These are phyloP conservation scores for Aphelocoma coerulescens DNA, from an alignment of 2,113 vertebrate species.

Conservation along the genomic window DNA sequence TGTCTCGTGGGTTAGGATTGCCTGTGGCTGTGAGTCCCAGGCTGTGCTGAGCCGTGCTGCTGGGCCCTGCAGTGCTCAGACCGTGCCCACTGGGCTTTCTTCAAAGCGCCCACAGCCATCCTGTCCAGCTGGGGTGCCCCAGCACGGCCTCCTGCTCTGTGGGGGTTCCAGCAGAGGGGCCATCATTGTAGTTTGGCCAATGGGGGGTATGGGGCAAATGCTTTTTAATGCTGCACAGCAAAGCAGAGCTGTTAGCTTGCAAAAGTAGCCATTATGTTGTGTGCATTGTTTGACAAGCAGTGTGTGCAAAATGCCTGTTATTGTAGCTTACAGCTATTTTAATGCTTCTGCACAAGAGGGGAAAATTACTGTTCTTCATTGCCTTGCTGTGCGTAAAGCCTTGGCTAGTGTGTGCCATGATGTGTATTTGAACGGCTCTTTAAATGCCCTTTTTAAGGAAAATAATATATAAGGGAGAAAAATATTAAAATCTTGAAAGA, in stretches of 20 bases:
- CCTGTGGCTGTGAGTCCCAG: background rate
- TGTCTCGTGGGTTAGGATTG: background rate
- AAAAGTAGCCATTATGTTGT: background rate
- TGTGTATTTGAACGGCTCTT: background rate
- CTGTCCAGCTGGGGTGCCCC: background rate
- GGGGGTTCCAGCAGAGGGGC: background rate
- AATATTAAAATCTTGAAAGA: background rate
- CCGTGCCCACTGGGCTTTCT: fast-evolving
- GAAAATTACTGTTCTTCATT: background rate
- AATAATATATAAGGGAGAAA: background rate
- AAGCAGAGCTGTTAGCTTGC: background rate
- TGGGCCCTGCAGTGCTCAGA: fast-evolving
- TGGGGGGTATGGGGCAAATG: background rate
- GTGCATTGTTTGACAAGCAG: background rate
- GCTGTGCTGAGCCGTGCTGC: background rate
- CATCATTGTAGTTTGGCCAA: fast-evolving
- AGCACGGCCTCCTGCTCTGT: fast-evolving
- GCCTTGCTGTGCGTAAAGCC: background rate
- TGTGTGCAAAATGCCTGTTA: background rate
- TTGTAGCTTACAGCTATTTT: background rate
- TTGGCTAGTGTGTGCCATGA: background rate
- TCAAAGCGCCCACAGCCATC: fast-evolving
- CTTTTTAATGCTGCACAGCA: background rate
- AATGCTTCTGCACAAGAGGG: background rate
- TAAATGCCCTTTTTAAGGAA: background rate